Base-by-base conservation (phyloP, 2,888 invertebrate species). In the Steromphala cineraria region DNA sequence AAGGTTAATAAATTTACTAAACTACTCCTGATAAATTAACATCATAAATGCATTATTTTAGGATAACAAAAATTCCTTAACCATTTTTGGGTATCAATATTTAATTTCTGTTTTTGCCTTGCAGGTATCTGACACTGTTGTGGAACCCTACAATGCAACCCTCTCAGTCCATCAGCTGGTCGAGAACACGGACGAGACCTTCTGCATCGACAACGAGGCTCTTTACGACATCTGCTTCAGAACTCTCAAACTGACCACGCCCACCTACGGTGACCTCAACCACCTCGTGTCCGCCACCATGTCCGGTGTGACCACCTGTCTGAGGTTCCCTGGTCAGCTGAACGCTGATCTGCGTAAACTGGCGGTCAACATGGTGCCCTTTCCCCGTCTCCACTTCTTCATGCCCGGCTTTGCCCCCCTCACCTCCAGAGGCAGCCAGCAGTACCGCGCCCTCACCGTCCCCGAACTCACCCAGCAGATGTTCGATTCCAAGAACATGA, bases 181-280 rank as follows among this genome's bases (percentile, higher is more conserved):
- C 86, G 97, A 97, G 94, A 97, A 97, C 94, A 97, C 97, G 74
- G 97, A 97, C 91, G 97, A 97, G 94, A 97, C 97, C 1, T 97
- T 96, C 93, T 97, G 97, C 94, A 97, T 97, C 79, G 97, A 97
- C 94, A 97, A 97, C 94, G 97, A 97, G 93, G 97, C 97, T 77
- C 94, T 97, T 13, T 97, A 97, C 94, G 97, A 97, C 90, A 97
- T 97, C 90, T 97, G 97, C 94, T 97, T 97, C 94, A 95, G 97
- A 91, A 97, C 97, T 19, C 94, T 97, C 86, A 97, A 97, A 94
- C 95, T 97, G 5, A 95, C 93, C 81, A 94, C 96, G 90, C 98
- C 98, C 40, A 96, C 97, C 78, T 98, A 98, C 93, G 96, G 97
- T 77, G 98, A 98, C 94, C 94, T 98, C 86, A 98, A 98, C 94